Evolutionary conservation across 1,140 invertebrate species (phyloP).

Genomic region (Zaprionus inermis): DNA sequence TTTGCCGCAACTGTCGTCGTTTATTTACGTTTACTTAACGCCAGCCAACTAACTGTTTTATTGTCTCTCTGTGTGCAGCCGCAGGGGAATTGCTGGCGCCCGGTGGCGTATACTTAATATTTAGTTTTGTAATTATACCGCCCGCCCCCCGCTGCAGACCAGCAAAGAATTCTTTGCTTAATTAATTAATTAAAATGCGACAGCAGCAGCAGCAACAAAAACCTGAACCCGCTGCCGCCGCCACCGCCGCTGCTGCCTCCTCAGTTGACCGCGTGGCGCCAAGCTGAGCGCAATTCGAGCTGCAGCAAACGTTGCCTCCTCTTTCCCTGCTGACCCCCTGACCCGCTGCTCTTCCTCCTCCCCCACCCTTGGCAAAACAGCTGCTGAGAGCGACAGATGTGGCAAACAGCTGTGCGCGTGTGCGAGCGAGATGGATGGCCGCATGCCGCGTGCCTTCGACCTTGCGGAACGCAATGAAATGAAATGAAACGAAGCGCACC

Average conservation of each 20-base stretch:
- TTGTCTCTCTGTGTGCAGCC: slow-evolving; percentile 25
- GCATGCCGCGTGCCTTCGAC: slow-evolving; percentile 44
- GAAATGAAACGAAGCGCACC: slow-evolving; percentile 43
- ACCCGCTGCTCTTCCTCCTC: not conserved
- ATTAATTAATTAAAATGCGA: slow-evolving; percentile 72
- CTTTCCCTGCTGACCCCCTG: not conserved
- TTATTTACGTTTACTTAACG: slow-evolving; percentile 52
- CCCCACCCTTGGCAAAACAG: slow-evolving; percentile 42
- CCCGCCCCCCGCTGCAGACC: slow-evolving; percentile 26
- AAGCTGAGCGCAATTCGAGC: slow-evolving; percentile 57
- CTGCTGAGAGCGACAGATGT: slow-evolving; percentile 52
- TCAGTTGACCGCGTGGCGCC: slow-evolving; percentile 72
- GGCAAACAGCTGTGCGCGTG: slow-evolving; percentile 45
- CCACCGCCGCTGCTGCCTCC: not conserved
- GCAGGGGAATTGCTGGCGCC: slow-evolving; percentile 60
- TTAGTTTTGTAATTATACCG: slow-evolving; percentile 74
- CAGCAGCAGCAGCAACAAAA: slow-evolving; percentile 27
- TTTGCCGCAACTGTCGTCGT: slow-evolving; percentile 45
- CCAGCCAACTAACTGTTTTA: slow-evolving; percentile 44
- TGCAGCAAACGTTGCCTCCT: slow-evolving; percentile 32
- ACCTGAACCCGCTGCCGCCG: too few species aligned
- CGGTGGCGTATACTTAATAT: slow-evolving; percentile 69
- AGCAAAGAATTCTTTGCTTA: slow-evolving; percentile 62
- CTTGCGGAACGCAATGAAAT: slow-evolving; percentile 42
- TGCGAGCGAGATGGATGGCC: slow-evolving; percentile 50